Base-by-base conservation (phyloP, 2,888 invertebrate species). In the Proisotoma minuta region DNA sequence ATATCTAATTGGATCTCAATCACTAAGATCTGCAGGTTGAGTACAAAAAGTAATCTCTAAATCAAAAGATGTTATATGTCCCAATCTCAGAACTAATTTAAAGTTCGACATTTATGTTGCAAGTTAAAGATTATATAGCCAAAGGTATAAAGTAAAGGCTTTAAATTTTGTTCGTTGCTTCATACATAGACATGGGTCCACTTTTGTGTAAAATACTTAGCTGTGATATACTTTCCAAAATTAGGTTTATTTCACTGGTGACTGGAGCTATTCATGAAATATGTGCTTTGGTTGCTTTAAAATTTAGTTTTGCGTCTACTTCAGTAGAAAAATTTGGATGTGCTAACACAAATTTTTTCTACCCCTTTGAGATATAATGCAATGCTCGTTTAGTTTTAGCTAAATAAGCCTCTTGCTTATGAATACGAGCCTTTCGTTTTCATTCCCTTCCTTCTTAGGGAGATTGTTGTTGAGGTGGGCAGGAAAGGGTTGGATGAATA, bases 401-500 rank as follows among this genome's bases (percentile, higher is more conserved):
- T 34, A 34, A 34, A 34, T 10, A 15, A 34, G 34, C 34, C 15
- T 10, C 34, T 10, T 34, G 15, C 34, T 10, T 34, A 34, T 15
- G 8, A 34, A 10, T 34, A 34, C 34, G 15, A 10, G 15, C 43
- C 43, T 43, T 43, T 43, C 43, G 10, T 43, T 43, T 43, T 43
- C 43, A 20, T 43, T n/a, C n/a, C n/a, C 5, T 43, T 43, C 43
- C 43, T 43, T 34, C 8, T 34, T 34, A 10, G n/a, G n/a, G 8
- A 34, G 8, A 15, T 34, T 43, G 43, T 43, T 43, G 43, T 43
- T 43, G 43, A 43, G 43, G 27, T 51, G 26, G 51, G 51, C 28
- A 51, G 53, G 53, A 54, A 54, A 54, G 53, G 53, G 53, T 54
- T 54, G 53, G 53, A 39, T 54, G 53, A 39, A 34, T 8, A 34